Evolutionary conservation across 2,888 invertebrate species (phyloP).

Genomic region (Malacosoma neustria): DNA sequence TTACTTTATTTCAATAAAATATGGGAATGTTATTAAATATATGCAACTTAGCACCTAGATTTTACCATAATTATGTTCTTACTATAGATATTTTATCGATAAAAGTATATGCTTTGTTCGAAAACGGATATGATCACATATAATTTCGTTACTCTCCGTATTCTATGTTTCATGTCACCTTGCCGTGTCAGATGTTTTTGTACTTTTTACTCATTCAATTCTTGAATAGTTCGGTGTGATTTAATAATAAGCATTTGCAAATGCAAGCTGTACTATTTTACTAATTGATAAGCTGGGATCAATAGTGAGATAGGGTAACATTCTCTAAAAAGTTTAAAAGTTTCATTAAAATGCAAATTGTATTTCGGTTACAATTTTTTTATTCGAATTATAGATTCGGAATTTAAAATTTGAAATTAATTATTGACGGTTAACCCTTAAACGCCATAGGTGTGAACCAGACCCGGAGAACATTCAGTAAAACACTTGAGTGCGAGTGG

Average conservation of each 20-base stretch:
- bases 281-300: slow-evolving; percentile 44
- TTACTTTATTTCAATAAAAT: too few species aligned
- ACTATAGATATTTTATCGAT: too few species aligned
- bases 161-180: too few species aligned
- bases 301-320: slow-evolving; percentile 25
- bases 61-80: too few species aligned
- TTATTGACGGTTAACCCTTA: slow-evolving; percentile 54
- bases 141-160: too few species aligned
- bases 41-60: too few species aligned
- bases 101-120: too few species aligned
- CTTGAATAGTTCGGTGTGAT: slow-evolving; percentile 6
- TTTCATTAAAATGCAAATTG: neutral
- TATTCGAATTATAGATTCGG: neutral
- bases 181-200: slow-evolving; percentile 54
- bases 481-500: slow-evolving; percentile 36
- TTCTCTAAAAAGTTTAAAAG: neutral
- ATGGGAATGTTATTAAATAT: too few species aligned
- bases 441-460: slow-evolving; percentile 57
- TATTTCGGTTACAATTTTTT: neutral
- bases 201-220: slow-evolving; percentile 36
- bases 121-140: too few species aligned
- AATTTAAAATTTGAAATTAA: slow-evolving; percentile 9
- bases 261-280: slow-evolving; percentile 46
- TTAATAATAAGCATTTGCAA: slow-evolving; percentile 58
- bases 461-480: slow-evolving; percentile 48